phyloP scores from a whole-genome alignment of 2,113 vertebrate species.

The Erpornis zantholeuca region DNA sequence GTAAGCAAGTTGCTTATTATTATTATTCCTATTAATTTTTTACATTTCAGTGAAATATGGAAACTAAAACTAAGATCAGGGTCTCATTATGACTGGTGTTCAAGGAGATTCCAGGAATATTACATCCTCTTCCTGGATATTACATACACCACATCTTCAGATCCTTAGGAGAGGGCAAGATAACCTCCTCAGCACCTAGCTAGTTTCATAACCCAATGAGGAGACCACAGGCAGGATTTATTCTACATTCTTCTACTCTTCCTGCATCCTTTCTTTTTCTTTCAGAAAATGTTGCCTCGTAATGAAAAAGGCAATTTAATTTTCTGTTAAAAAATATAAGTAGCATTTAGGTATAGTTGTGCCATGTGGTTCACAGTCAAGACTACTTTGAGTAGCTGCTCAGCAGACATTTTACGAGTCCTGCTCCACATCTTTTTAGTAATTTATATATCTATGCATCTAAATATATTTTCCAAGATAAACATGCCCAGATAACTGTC shows the following conservation, averaged over 20 bases:
- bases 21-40: not conserved
- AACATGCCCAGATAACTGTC: not conserved
- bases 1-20: not conserved
- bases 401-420: not conserved
- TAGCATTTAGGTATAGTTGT: not conserved
- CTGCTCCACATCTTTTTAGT: not conserved
- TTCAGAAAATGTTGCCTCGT: not conserved
- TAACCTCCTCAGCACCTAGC: not conserved
- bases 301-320: not conserved
- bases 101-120: not conserved
- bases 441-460: not conserved
- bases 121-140: not conserved
- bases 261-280: not conserved
- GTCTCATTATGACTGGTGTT: not conserved
- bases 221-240: not conserved
- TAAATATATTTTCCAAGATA: not conserved
- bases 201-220: not conserved
- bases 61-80: not conserved
- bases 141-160: not conserved
- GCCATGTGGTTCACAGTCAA: not conserved
- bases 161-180: not conserved
- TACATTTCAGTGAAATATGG: rapidly evolving
- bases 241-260: not conserved
- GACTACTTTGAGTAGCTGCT: not conserved
- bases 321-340: not conserved